phyloP scores from a whole-genome alignment of 2,113 vertebrate genomes.

The Mus spicilegus region DNA sequence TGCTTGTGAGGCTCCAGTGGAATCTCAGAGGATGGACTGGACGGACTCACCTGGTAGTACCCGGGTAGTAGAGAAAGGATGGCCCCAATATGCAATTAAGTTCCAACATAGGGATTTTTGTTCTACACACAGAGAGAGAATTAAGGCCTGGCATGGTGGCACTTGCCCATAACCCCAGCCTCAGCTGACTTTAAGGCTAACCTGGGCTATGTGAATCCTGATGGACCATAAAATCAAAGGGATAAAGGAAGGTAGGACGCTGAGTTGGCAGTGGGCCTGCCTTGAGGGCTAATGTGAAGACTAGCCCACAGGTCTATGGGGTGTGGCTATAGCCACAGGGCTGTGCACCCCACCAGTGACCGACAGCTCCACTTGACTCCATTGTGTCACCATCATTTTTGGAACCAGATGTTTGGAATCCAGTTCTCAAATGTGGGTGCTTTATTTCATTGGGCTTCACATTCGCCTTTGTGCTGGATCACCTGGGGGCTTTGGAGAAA shows the following conservation, averaged over 20 bases:
- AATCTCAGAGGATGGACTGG: background rate
- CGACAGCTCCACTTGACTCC: constrained; percentile 57
- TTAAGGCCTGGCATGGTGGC: background rate
- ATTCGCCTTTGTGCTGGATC: background rate
- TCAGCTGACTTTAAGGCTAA: background rate
- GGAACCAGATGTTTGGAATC: constrained; percentile 54
- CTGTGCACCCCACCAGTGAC: background rate
- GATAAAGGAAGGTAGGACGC: background rate
- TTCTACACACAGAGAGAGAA: background rate
- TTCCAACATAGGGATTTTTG: too few relatives aligned
- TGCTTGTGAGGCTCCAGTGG: background rate
- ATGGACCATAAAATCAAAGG: background rate
- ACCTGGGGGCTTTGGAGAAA: background rate
- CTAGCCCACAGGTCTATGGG: background rate
- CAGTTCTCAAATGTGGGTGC: constrained; percentile 30
- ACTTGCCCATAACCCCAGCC: background rate
- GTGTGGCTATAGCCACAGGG: background rate
- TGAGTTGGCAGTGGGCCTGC: background rate
- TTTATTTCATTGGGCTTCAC: constrained; percentile 43
- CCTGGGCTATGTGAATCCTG: background rate
- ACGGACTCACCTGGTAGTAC: background rate
- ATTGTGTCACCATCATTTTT: constrained; percentile 67
- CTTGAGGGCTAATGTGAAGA: background rate
- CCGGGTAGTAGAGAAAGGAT: background rate
- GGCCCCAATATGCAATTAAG: background rate